Percentiles rank a stretch among this genome's conserved stretches.
phyloP scores from a whole-genome alignment of 2,797 vertebrate genomes.

The Phyllotis vaccarum region DNA sequence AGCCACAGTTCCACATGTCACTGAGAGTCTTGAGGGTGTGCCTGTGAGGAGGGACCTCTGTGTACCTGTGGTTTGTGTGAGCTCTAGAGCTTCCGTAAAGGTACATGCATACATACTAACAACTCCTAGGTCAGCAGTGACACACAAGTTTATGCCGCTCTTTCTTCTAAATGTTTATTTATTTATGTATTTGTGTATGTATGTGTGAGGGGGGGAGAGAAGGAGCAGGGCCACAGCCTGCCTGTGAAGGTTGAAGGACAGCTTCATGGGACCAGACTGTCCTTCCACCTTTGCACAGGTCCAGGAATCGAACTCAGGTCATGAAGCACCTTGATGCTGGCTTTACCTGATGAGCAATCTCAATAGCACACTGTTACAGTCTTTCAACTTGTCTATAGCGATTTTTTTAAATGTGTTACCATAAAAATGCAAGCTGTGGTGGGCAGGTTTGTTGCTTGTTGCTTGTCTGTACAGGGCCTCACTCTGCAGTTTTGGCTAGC shows the following conservation, averaged over 20 bases:
- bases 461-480: not conserved
- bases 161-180: not conserved
- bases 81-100: no score
- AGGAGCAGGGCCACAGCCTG: not conserved
- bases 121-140: not conserved
- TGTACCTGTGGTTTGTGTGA: not conserved
- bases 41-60: not conserved
- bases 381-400: not conserved
- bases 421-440: not conserved
- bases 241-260: not conserved
- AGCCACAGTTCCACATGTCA: not conserved
- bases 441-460: not conserved
- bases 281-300: not conserved
- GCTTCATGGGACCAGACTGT: not conserved
- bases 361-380: not conserved
- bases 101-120: no score
- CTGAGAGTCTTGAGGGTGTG: not conserved
- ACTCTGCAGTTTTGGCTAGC: not conserved
- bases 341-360: not conserved
- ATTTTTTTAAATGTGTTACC: not conserved
- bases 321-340: no score
- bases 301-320: not conserved
- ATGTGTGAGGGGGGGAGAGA: rapidly evolving
- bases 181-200: not conserved
- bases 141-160: not conserved